Conservation (phyloP, 2,888 invertebrate genomes). For the Luperina testacea region DNA sequence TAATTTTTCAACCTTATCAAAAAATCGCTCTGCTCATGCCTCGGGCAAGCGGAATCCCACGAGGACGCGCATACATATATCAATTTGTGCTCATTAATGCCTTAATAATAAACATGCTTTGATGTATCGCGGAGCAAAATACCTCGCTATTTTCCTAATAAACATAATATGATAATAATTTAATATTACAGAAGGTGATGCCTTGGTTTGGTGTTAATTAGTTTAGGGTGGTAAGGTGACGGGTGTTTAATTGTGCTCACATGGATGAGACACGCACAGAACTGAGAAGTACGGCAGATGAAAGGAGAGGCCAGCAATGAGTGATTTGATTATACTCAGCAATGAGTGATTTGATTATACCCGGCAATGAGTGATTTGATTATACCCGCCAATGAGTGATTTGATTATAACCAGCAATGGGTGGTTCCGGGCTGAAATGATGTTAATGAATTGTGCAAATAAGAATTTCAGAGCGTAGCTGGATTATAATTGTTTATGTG, state of each 20-base stretch:
- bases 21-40: slow-evolving; percentile 7
- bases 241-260: not conserved
- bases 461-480: not conserved
- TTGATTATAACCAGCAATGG: too few species aligned
- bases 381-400: too few species aligned
- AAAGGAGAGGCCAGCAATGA: too few species aligned
- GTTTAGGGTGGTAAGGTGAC: not conserved
- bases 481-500: not conserved
- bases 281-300: too few species aligned
- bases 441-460: too few species aligned
- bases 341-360: too few species aligned
- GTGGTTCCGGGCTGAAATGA: too few species aligned
- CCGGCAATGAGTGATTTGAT: too few species aligned
- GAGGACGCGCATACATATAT: slow-evolving; percentile 53
- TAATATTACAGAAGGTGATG: slow-evolving; percentile 5
- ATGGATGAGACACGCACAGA: too few species aligned
- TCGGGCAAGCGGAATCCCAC: slow-evolving; percentile 7
- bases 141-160: slow-evolving; percentile 12
- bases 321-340: too few species aligned
- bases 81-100: slow-evolving; percentile 59
- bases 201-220: slow-evolving; percentile 1
- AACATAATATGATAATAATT: slow-evolving; percentile 21
- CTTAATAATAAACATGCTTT: slow-evolving; percentile 56
- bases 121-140: slow-evolving; percentile 54
- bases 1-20: too few species aligned